Percentiles rank a stretch among this genome's conserved stretches.
These are phyloP conservation scores for Ctenodactylus gundi DNA, from an alignment of 2,113 vertebrate genomes.

Conservation along the genomic window DNA sequence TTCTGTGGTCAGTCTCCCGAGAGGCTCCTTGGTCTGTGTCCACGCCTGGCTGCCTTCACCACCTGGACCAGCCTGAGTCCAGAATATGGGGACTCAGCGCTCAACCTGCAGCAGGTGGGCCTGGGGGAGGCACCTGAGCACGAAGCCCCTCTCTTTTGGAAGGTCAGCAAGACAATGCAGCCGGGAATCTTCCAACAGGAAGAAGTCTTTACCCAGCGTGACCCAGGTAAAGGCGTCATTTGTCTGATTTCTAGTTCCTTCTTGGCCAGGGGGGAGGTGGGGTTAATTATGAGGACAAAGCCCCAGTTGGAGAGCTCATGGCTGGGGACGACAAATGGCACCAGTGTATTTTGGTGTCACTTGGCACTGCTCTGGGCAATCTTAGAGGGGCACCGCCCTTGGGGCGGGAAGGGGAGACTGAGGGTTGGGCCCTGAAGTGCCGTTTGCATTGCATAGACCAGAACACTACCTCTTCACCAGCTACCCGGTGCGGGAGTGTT, in stretches of 20 bases:
- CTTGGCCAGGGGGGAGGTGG: neutral
- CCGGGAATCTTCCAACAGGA: neutral
- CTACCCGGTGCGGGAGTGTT: neutral
- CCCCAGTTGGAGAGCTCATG: neutral
- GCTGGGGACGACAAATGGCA: neutral
- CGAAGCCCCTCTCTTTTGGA: neutral
- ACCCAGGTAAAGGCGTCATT: neutral
- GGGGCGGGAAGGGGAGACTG: neutral
- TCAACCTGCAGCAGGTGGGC: neutral
- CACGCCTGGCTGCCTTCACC: neutral
- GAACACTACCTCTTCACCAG: neutral
- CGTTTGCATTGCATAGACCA: rapidly evolving
- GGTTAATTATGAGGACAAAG: neutral
- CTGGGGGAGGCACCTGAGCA: neutral
- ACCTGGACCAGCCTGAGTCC: neutral
- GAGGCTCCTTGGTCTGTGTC: neutral
- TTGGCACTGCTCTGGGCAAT: neutral
- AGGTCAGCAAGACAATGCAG: neutral
- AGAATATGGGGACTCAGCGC: neutral
- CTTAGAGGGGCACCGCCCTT: neutral
- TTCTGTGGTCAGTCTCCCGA: rapidly evolving
- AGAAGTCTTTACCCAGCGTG: no score
- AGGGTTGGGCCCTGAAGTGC: no score
- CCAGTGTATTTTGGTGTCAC: neutral
- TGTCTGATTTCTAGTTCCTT: neutral